phyloP scores from a whole-genome alignment of 2,113 vertebrate genomes.

The Periophthalmus modestus region DNA sequence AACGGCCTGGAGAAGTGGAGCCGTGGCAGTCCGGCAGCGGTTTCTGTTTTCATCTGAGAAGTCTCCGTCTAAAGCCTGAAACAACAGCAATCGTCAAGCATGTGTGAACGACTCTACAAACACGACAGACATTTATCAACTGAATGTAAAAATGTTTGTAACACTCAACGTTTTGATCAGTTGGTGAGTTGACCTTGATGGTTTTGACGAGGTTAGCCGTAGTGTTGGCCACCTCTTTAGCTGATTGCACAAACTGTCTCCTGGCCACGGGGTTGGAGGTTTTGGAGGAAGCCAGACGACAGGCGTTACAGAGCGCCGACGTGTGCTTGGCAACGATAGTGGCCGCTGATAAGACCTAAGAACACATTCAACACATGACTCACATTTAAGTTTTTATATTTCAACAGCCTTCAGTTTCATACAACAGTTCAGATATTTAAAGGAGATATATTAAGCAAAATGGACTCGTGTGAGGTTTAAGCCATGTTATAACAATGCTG shows the following conservation, averaged over 20 bases:
- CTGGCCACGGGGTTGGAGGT: conserved; percentile 96
- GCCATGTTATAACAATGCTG: too few relatives aligned
- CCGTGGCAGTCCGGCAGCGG: conserved; percentile 88
- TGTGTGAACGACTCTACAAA: neutral
- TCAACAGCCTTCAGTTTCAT: neutral
- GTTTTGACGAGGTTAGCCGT: conserved; percentile 99
- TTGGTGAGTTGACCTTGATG: conserved; percentile 88
- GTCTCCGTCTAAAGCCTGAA: conserved; percentile 91
- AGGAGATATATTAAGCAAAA: too few relatives aligned
- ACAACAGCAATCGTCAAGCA: conserved; percentile 10
- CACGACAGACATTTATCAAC: conserved; percentile 18
- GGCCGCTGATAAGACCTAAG: conserved; percentile 93
- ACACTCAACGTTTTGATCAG: conserved; percentile 75
- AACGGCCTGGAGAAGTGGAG: conserved; percentile 93
- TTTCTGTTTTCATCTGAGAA: conserved; percentile 96
- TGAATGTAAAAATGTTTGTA: conserved; percentile 36
- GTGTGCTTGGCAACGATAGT: conserved; percentile 99
- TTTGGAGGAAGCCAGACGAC: conserved; percentile 96
- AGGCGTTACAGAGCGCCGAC: conserved; percentile 95
- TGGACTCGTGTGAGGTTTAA: too few relatives aligned
- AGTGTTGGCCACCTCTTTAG: conserved; percentile 99
- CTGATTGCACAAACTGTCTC: conserved; percentile 98
- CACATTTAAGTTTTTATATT: conserved; percentile 1
- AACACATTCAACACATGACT: conserved; percentile 8
- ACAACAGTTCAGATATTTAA: neutral